Evolutionary conservation across 2,113 vertebrate species (phyloP), one percentile per base, ranked within the genome.

Genomic region (Naja naja): DNA sequence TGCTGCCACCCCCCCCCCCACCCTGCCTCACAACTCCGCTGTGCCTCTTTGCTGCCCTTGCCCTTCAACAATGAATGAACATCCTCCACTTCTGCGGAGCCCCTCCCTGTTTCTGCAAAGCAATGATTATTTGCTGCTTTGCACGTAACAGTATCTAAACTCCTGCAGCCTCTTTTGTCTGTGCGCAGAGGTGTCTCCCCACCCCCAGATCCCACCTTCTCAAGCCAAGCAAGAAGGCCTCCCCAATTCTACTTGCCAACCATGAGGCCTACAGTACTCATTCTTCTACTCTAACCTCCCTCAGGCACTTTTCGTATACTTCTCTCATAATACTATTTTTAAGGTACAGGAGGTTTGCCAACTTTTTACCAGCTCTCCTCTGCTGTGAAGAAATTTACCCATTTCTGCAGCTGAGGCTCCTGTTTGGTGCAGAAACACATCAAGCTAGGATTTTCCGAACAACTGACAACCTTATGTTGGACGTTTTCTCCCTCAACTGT

Each of bases 1-100:
- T 52, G 94, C 95, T 92, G 54, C 90, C 92, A 91, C 91, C 93
- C 64, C 86, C 86, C 95, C 20, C 49, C 23, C 18, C 92, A 95
- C 95, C 34, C 64, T 22, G 23, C 39, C 43, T 14, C 8, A 94
- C 94, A 94, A 91, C 96, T 95, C 87, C 93, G 89, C 53, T 0
- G 56, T 92, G 91, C 92, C 92, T 22, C 94, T 85, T 86, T 5
- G 81, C n/a, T 81, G 94, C 81, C 89, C 95, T 22, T 95, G 93
- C 92, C 94, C 0, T 0, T 88, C 2, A 23, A 55, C 85, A 88
- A 49, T 23, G 64, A 1, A 4, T 27, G 18, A 89, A 89, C 92
- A 90, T 91, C 0, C 88, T 27, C 92, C 53, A 91, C 85, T 85
- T 87, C 90, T 47, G 25, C 4, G 58, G 85, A 3, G 3, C 88